phyloP scores from a whole-genome alignment of 2,888 invertebrate species.

The Zygogramma bicolorata region DNA sequence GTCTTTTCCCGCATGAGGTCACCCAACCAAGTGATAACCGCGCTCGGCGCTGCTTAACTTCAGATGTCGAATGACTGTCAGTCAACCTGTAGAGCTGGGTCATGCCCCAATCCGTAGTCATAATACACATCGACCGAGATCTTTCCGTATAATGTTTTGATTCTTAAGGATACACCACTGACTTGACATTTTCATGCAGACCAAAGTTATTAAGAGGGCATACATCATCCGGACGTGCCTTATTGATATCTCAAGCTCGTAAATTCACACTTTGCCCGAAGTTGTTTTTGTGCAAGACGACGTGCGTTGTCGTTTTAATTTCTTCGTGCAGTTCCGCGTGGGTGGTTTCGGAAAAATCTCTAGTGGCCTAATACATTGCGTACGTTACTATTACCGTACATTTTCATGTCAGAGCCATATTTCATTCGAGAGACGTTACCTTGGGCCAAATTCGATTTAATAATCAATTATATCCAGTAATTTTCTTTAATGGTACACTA shows the following conservation, averaged over 20 bases:
- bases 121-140: too few relatives aligned
- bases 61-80: too few relatives aligned
- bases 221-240: conserved; percentile 57
- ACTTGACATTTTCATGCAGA: conserved; percentile 37
- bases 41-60: too few relatives aligned
- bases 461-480: conserved; percentile 22
- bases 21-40: too few relatives aligned
- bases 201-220: conserved; percentile 58
- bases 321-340: conserved; percentile 50
- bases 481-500: not conserved
- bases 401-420: conserved; percentile 34
- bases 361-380: conserved; percentile 36
- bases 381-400: conserved; percentile 38
- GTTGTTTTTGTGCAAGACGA: conserved; percentile 44
- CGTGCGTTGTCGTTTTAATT: conserved; percentile 48
- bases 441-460: conserved; percentile 28
- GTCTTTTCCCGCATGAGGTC: too few relatives aligned
- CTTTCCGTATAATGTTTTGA: not conserved
- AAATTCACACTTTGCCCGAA: conserved; percentile 51
- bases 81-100: not conserved
- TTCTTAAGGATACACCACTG: conserved; percentile 15
- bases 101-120: too few relatives aligned
- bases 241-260: conserved; percentile 57
- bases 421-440: conserved; percentile 32
- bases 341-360: conserved; percentile 47